Evolutionary conservation across 2,113 vertebrate genomes (phyloP), one percentile per base, ranked within the genome.

Genomic region (Anarrhichthys ocellatus): DNA sequence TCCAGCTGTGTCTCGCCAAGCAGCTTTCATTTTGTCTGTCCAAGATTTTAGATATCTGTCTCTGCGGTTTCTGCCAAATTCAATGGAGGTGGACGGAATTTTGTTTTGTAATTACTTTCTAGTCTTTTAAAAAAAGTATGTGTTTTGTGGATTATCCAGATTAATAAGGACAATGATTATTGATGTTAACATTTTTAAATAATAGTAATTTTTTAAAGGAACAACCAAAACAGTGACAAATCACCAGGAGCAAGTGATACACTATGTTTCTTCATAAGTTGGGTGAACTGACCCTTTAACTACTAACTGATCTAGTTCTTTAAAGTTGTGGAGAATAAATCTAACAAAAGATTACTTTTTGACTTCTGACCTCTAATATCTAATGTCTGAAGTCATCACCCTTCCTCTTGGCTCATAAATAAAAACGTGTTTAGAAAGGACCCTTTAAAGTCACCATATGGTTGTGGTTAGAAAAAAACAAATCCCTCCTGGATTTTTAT

Each of bases 371-470:
- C 54, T 52, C 64, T 72, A 32, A 63, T 77, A 34, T 81, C 59
- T 78, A 38, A 73, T 81, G 56, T 80, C 81, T 76, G 54, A 79
- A 79, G 63, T 76, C 61, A 83, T 83, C 83, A 78, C 78, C 29
- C 44, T 48, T 78, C 42, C 42, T n/a, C 27, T 20, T 61, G 29
- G 54, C 73, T 77, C 70, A 65, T 73, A 83, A 76, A 81, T 59
- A 27, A 58, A 52, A 76, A 36, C 32, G 13, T 48, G 67, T 56
- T 69, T n/a, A 7, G 27, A 80, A 44, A 56, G 20, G 42, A 56
- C 48, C 36, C 46, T 74, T 83, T 63, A 59, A 81, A 78, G 63
- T 78, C 67, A 14, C 68, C 87, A 87, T 84, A 56, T 92, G 83
- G 38, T 78, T 80, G 67, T 13, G 56, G 58, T 87, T 86, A 81